Base-by-base conservation (phyloP, 1,140 invertebrate species). In the Bombyx mandarina region DNA sequence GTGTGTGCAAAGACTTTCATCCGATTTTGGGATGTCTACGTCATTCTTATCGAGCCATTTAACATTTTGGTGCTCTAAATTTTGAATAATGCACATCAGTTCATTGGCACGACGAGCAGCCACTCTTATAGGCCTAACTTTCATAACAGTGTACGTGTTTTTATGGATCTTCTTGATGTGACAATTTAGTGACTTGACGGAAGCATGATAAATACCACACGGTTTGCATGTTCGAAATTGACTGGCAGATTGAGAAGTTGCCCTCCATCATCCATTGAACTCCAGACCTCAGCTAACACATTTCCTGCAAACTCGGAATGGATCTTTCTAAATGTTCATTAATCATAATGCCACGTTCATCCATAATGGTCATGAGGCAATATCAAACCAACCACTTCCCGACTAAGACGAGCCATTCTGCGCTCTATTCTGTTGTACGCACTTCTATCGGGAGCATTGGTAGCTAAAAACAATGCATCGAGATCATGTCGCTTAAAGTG, bases 321-420 rank as follows among this genome's bases (percentile, higher is more conserved):
- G 26, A 60, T 60, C 49, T 70, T 71, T 77, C 73, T 62, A 75
- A 66, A 54, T 69, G 48, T 64, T 63, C 56, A 75, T 87, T 69
- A 60, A 79, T 73, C 58, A 77, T 83, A 62, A 71, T 63, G 60
- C 74, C 73, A 58, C 62, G 56, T 57, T 69, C 61, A 69, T 86
- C 70, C 45, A 87, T 73, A 64, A 85, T 75, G 53, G 66, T 67
- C 62, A 66, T 74, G 63, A 66, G 64, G 56, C 66, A 71, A 59
- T 71, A 70, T 63, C 53, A 62, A 60, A 57, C 61, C 59, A 58
- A 61, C 54, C 61, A 64, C 58, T 66, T 63, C 62, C 49, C 62
- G 60, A 62, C 73, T 75, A 50, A 79, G 59, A 57, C 76, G 69
- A 53, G 71, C 65, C 62, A 77, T 76, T 57, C 58, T 18, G 12